Base-by-base conservation (phyloP, 2,113 vertebrate species). In the Otus sunia region DNA sequence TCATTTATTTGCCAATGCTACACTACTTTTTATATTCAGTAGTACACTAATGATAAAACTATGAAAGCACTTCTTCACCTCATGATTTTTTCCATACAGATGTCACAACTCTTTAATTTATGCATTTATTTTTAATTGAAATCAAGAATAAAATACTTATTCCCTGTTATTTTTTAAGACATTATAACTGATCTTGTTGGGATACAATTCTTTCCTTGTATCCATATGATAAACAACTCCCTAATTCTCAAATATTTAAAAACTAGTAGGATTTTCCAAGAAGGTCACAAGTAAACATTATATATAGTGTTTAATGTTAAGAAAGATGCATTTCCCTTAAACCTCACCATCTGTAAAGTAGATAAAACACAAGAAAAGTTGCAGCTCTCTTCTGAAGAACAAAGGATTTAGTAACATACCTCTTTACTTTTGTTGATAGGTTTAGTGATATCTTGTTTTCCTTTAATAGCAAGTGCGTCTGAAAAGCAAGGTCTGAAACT, bases 381-480 rank as follows among this genome's bases (percentile, higher is more conserved):
- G 52, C 45, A 88, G 22, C 12, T 56, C 27, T 22, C 53, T 87
- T 83, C 69, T 93, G 71, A 26, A 76, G 81, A 64, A 9, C 27
- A 43, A 71, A 69, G 49, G 30, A 50, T 29, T n/a, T 27, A 15
- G 32, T 12, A n/a, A n/a, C 74, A 55, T 96, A 97, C 96, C 96
- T 97, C 75, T 87, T 74, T 88, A 27, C 26, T 97, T 88, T 78
- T 62, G 32, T 25, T 16, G n/a, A 55, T 14, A 50, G 91, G 58
- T 87, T 96, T 92, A 81, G 17, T 20, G 22, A 10, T 21, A 49
- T 91, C 49, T 90, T 93, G 78, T n/a, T 97, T 93, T 80, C 58
- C 72, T 94, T 94, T 88, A 83, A 72, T 11, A 93, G 94, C 52
- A 76, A 55, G 39, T 3, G 88, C 79, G 39, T 96, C 96, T 43